These are phyloP conservation scores for Calyptomena viridis DNA, from an alignment of 2,113 vertebrate genomes.

Conservation along the genomic window DNA sequence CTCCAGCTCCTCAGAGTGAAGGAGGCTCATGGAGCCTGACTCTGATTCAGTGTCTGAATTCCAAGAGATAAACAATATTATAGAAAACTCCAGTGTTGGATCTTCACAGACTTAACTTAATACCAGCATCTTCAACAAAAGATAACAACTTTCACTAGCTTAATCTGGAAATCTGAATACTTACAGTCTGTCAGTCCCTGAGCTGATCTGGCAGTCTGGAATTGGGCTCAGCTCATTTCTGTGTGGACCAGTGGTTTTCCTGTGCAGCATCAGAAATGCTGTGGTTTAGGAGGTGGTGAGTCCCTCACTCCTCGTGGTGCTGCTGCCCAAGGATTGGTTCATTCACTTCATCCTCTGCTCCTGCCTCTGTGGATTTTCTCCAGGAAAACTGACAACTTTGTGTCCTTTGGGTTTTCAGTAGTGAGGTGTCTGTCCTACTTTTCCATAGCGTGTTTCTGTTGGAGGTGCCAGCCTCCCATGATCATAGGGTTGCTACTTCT, in stretches of 20 bases:
- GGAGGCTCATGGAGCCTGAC: not conserved
- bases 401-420: not conserved
- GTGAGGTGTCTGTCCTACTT: not conserved
- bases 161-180: not conserved
- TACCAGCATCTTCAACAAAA: not conserved
- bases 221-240: not conserved
- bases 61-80: too few relatives aligned
- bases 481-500: not conserved
- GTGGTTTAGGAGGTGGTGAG: not conserved
- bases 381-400: not conserved
- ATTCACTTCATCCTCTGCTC: not conserved
- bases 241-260: too few relatives aligned
- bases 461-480: not conserved
- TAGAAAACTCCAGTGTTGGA: not conserved
- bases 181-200: not conserved
- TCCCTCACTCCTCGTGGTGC: fast-evolving
- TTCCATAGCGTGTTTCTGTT: not conserved
- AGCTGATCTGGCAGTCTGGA: not conserved
- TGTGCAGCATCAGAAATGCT: not conserved
- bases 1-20: not conserved
- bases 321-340: not conserved
- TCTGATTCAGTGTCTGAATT: not conserved
- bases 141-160: not conserved
- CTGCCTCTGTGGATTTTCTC: not conserved
- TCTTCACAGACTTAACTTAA: not conserved